Evolutionary conservation across 2,888 invertebrate genomes (phyloP), one percentile per base, ranked within the genome.

Genomic region (Dryadula phaetusa): DNA sequence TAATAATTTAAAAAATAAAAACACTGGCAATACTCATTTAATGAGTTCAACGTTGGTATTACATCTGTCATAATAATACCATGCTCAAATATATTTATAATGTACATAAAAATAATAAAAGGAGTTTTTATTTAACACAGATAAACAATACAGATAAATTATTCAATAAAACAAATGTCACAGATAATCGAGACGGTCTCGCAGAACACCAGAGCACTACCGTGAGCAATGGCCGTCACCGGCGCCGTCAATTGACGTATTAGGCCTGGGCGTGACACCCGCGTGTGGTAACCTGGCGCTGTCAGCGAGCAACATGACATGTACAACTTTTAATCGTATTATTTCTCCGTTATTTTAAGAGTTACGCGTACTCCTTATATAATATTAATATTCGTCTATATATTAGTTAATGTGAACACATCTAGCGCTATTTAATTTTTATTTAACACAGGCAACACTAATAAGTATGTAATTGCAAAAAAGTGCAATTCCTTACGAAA

Each of bases 191-290:
- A 73, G 70, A 72, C 66, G 70, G 71, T 72, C 69, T 71, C 74
- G 72, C 74, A 69, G 61, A 42, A 28, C 67, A 66, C 71, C 68
- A 75, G 72, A 85, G 81, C 88, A 87, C 90, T 85, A 85, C 90
- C 90, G 86, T 91, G 91, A 92, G 91, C 92, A 92, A 90, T 86
- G 88, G 85, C 87, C 86, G 80, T 83, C 82, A 83, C 77, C 80
- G 87, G 88, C 90, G 90, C 87, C 89, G 86, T 87, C 86, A 92
- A 92, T 92, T 92, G 92, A 92, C 92, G 90, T 86, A 82, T 89
- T 90, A 90, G 92, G 91, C 91, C 90, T 84, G 83, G 86, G 87
- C 87, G 85, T 82, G 78, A 77, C 81, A 76, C 74, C 42, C 28
- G 28, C 73, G 72, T 72, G 70, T 62, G 46, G 53, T 56, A 62